Conservation (phyloP, 2,797 vertebrate species). For the Masticophis lateralis region DNA sequence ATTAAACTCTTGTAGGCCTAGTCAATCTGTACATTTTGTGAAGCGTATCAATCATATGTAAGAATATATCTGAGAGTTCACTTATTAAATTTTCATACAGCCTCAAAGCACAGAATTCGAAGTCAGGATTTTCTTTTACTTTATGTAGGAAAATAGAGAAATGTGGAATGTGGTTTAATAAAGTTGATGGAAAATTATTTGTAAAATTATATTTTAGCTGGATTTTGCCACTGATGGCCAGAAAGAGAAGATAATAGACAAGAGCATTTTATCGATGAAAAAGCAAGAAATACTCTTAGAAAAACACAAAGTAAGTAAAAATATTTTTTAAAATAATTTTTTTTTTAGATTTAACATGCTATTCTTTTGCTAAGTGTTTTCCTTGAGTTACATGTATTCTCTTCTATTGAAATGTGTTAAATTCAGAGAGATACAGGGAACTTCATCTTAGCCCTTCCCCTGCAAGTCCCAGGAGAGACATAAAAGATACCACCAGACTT, state of each 20-base stretch:
- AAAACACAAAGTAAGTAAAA: slow-evolving; percentile 50
- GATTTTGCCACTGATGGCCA: slow-evolving; percentile 51
- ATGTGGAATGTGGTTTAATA: background rate
- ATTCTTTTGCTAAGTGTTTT: background rate
- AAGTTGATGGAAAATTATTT: background rate
- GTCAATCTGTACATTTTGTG: background rate
- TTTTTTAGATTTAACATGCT: background rate
- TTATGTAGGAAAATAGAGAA: background rate
- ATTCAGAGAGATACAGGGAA: background rate
- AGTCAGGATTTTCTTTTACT: background rate
- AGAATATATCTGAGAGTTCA: background rate
- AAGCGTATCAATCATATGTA: background rate
- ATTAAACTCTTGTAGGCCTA: background rate
- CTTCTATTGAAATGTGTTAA: background rate
- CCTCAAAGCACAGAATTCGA: background rate
- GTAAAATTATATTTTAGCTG: slow-evolving; percentile 34
- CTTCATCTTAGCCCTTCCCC: background rate
- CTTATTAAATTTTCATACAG: background rate
- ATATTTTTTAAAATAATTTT: slow-evolving; percentile 9
- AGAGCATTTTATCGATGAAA: slow-evolving; percentile 55
- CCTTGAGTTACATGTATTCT: background rate
- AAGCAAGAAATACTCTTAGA: slow-evolving; percentile 40
- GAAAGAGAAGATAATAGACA: slow-evolving; percentile 59
- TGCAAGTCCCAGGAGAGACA: background rate
- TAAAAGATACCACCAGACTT: background rate